Conservation (phyloP, 1,140 invertebrate species). For the Hormaphis cornu region DNA sequence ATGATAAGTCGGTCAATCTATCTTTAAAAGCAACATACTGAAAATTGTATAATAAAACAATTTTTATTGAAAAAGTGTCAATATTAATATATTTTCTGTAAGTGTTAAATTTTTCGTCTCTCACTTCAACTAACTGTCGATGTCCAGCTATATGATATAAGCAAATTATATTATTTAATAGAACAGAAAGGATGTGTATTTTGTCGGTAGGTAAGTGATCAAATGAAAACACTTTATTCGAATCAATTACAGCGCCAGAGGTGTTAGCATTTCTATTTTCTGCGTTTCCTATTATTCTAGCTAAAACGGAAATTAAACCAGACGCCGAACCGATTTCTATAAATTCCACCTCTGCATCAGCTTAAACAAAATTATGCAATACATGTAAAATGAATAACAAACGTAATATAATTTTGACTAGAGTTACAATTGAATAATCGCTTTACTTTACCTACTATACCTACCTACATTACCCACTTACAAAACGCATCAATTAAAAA, state of each 20-base stretch:
- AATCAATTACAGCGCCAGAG: neutral
- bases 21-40: neutral
- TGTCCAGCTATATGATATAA: neutral
- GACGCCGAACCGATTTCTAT: neutral
- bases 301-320: conserved; percentile 2
- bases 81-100: neutral
- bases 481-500: too few species aligned
- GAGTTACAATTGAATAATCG: too few species aligned
- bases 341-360: neutral
- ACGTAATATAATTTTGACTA: too few species aligned
- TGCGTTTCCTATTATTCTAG: neutral
- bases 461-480: too few species aligned
- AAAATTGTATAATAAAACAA: neutral
- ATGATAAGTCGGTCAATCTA: neutral
- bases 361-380: neutral
- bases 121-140: conserved; percentile 3
- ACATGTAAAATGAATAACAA: too few species aligned
- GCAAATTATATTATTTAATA: neutral
- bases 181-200: neutral
- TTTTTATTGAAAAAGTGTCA: neutral
- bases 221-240: neutral
- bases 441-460: too few species aligned
- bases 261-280: neutral
- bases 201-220: neutral
- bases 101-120: neutral